phyloP scores from a whole-genome alignment of 2,113 vertebrate genomes.

The Mohoua ochrocephala region DNA sequence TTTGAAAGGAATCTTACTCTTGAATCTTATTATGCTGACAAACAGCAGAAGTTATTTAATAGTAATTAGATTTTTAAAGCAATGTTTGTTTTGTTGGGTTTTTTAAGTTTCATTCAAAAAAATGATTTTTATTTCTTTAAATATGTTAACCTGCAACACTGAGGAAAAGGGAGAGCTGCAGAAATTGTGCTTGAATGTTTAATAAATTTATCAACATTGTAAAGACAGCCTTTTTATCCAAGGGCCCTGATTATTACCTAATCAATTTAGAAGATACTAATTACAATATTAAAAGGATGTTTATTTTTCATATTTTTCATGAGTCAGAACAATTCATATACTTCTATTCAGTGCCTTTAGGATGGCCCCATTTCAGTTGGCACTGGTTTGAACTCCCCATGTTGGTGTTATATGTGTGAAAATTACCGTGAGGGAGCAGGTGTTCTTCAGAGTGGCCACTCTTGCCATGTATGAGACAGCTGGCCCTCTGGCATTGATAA shows the following conservation, averaged over 20 bases:
- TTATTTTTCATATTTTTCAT: not conserved
- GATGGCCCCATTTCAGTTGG: not conserved
- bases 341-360: not conserved
- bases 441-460: not conserved
- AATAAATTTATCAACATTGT: not conserved
- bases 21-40: not conserved
- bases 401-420: not conserved
- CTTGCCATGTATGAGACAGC: not conserved
- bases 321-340: not conserved
- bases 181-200: not conserved
- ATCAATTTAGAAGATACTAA: not conserved
- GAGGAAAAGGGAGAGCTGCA: slow-evolving; percentile 65
- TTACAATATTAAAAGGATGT: not conserved
- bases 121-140: slow-evolving; percentile 45
- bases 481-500: not conserved
- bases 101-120: slow-evolving; percentile 20
- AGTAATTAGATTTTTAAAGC: not conserved
- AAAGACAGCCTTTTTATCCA: not conserved
- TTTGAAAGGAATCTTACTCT: not conserved
- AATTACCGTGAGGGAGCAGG: not conserved
- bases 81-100: not conserved
- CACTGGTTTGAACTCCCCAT: not conserved
- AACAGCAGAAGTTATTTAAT: not conserved
- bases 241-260: not conserved
- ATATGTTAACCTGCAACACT: slow-evolving; percentile 68